Evolutionary conservation across 2,797 vertebrate genomes (phyloP).

Genomic region (Ptychobarbus kaznakovi): DNA sequence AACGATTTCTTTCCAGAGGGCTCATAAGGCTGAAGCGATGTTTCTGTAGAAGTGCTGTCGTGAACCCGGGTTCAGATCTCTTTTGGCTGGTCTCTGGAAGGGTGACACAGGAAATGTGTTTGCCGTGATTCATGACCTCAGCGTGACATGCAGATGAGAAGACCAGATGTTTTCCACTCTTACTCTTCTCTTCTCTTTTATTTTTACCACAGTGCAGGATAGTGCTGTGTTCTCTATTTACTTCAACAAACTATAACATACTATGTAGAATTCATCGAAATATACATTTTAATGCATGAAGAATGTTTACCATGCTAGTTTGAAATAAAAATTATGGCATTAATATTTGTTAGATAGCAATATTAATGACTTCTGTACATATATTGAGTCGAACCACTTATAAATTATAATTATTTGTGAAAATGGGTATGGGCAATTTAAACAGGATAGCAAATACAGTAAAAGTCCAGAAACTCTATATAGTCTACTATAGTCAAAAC

Average conservation of each 20-base stretch:
- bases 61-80: not conserved
- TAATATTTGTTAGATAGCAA: not conserved
- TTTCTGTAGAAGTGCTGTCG: not conserved
- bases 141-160: slow-evolving; percentile 70
- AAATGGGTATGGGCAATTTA: not conserved
- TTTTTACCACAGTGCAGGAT: slow-evolving; percentile 6
- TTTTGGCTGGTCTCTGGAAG: slow-evolving; percentile 52
- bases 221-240: not conserved
- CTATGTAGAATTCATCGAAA: not conserved
- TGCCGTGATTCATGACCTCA: slow-evolving; percentile 74
- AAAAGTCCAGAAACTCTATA: too few relatives aligned
- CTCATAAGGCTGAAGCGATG: not conserved
- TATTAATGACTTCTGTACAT: not conserved
- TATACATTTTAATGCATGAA: not conserved
- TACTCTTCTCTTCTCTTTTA: slow-evolving; percentile 22
- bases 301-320: not conserved
- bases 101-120: slow-evolving; percentile 72
- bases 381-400: not conserved
- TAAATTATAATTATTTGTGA: not conserved
- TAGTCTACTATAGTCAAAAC: too few relatives aligned
- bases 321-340: not conserved
- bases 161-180: slow-evolving; percentile 72
- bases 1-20: not conserved
- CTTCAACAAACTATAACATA: not conserved
- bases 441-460: too few relatives aligned